Evolutionary conservation across 2,113 vertebrate species (phyloP).

Genomic region (Tachysurus vachellii): DNA sequence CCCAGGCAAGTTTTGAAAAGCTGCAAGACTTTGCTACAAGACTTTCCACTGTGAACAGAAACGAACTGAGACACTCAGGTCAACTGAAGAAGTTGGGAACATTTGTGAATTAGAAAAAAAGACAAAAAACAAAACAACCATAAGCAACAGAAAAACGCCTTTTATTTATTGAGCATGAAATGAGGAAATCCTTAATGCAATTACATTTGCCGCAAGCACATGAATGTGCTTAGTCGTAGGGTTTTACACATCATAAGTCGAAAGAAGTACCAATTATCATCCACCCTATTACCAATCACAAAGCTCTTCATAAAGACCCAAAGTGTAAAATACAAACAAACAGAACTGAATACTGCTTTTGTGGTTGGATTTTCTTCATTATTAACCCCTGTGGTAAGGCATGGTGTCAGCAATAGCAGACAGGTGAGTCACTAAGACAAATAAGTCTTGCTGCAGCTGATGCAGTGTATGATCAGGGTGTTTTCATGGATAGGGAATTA

Average conservation of each 20-base stretch:
- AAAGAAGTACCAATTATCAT: background rate
- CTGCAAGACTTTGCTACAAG: background rate
- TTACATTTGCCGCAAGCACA: background rate
- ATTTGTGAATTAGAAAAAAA: no score
- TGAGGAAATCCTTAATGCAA: conserved; percentile 1
- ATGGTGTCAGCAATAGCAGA: background rate
- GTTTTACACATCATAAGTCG: conserved; percentile 2
- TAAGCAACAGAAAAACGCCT: background rate
- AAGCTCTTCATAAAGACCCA: background rate
- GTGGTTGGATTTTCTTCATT: background rate
- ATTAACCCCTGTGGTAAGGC: background rate
- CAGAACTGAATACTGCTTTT: background rate
- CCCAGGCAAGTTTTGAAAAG: conserved; percentile 7
- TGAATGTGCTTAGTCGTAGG: background rate
- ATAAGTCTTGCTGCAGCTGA: conserved; percentile 25
- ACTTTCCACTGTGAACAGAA: conserved; percentile 21
- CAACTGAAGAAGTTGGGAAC: background rate
- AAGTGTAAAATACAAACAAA: background rate
- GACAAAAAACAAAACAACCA: background rate
- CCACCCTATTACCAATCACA: background rate
- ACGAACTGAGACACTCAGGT: background rate
- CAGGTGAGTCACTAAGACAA: conserved; percentile 2
- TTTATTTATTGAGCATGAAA: conserved; percentile 10
- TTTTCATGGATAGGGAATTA: conserved; percentile 14
- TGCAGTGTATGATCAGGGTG: conserved; percentile 13